phyloP scores from a whole-genome alignment of 2,888 invertebrate genomes.

The Plagiodera versicolora region DNA sequence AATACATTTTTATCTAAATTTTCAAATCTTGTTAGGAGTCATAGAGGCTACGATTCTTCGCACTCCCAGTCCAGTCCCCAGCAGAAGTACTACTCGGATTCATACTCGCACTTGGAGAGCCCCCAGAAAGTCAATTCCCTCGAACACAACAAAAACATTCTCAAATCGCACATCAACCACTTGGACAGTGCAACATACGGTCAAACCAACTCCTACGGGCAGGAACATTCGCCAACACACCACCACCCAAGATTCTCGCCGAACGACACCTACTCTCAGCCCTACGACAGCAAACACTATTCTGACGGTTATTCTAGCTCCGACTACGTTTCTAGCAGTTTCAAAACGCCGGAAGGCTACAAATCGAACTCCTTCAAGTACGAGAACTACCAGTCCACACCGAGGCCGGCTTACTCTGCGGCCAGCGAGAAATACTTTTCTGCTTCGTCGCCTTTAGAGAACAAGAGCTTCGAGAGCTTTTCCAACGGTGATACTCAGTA shows the following conservation, averaged over 20 bases:
- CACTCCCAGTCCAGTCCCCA: constrained; percentile 35
- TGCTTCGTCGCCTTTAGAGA: constrained; percentile 37
- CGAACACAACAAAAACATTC: constrained; percentile 46
- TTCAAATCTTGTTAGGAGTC: constrained; percentile 29
- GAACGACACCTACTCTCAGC: constrained; percentile 21
- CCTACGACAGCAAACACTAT: constrained; percentile 26
- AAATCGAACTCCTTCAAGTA: constrained; percentile 51
- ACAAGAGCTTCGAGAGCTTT: constrained; percentile 40
- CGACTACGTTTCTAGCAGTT: constrained; percentile 49
- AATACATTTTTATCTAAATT: too few relatives aligned
- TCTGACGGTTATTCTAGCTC: constrained; percentile 48
- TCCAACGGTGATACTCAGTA: constrained; percentile 46
- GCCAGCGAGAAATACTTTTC: constrained; percentile 49
- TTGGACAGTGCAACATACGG: constrained; percentile 49
- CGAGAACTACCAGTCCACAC: constrained; percentile 48
- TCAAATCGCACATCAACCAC: constrained; percentile 48
- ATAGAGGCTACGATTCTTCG: constrained; percentile 38
- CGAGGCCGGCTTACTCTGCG: constrained; percentile 46
- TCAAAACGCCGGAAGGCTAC: constrained; percentile 52
- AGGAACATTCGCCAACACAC: constrained; percentile 39
- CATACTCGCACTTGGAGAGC: constrained; percentile 52
- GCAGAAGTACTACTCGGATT: constrained; percentile 44
- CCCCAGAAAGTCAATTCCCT: constrained; percentile 53
- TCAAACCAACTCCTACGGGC: constrained; percentile 44
- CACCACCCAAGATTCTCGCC: constrained; percentile 40